phyloP scores from a whole-genome alignment of 1,140 invertebrate genomes.

The Neoseiulus cucumeris region DNA sequence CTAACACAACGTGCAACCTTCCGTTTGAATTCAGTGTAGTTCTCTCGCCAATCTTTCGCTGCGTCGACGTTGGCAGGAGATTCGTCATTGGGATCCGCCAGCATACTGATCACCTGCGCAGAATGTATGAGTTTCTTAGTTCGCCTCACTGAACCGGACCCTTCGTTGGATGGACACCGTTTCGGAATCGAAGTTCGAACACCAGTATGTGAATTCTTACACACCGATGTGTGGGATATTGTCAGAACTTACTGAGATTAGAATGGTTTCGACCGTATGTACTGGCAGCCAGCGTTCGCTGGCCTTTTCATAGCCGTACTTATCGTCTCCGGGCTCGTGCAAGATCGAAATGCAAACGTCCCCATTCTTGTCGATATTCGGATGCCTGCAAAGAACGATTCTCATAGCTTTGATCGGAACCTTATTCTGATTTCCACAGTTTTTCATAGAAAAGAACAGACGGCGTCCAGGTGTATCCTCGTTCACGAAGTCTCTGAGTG shows the following conservation, averaged over 20 bases:
- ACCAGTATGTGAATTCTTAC: too few species aligned
- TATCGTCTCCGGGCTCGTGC: constrained; percentile 97
- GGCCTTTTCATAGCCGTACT: constrained; percentile 97
- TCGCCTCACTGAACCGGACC: too few species aligned
- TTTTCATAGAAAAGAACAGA: background rate
- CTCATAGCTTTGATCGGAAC: too few species aligned
- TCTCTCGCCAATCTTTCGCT: constrained; percentile 97
- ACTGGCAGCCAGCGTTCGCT: constrained; percentile 96
- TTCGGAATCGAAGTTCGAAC: too few species aligned
- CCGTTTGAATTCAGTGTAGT: constrained; percentile 86
- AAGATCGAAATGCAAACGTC: constrained; percentile 99
- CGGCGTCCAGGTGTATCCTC: too few species aligned
- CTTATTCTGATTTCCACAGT: too few species aligned
- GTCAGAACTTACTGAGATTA: constrained; percentile 57
- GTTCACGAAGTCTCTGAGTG: constrained; percentile 11
- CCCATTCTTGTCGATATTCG: constrained; percentile 71
- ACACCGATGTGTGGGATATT: too few species aligned
- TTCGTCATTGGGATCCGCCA: constrained; percentile 98
- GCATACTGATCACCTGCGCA: constrained; percentile 65
- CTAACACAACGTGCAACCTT: constrained; percentile 91
- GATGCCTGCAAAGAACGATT: constrained; percentile 31
- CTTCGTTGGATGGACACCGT: too few species aligned
- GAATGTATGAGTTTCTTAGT: too few species aligned
- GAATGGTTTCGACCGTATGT: constrained; percentile 97
- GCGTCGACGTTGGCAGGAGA: constrained; percentile 99